Percentiles rank a stretch among this genome's conserved stretches.
Conservation (phyloP, 2,113 vertebrate genomes). For the Thomomys bottae region DNA sequence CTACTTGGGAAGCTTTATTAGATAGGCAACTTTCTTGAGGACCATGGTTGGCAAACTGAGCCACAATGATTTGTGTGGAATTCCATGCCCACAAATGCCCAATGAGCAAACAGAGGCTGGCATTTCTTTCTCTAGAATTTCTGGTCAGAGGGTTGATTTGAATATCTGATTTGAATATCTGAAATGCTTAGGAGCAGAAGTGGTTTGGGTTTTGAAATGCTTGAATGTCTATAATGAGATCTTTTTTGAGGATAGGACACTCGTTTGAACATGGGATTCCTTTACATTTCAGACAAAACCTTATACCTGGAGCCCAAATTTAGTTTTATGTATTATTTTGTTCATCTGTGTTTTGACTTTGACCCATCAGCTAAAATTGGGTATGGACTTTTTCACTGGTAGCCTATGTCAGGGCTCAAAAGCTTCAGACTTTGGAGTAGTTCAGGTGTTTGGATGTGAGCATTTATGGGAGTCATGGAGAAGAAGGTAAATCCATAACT, state of each 20-base stretch:
- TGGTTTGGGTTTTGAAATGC: background rate
- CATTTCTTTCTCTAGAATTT: slow-evolving; percentile 19
- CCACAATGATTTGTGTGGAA: background rate
- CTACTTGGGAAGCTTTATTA: background rate
- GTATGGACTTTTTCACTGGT: background rate
- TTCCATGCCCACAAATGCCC: background rate
- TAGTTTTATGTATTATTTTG: background rate
- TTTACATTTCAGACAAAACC: background rate
- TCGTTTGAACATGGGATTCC: background rate
- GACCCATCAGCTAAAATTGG: background rate
- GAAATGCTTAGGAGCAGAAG: background rate
- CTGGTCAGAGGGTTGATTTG: background rate
- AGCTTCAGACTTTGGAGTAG: background rate
- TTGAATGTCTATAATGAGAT: background rate
- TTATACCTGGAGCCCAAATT: background rate
- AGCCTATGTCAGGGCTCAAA: background rate
- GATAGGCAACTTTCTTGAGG: slow-evolving; percentile 33
- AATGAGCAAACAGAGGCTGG: background rate
- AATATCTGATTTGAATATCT: background rate
- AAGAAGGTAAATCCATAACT: background rate
- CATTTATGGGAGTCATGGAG: background rate
- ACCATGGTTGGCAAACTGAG: background rate
- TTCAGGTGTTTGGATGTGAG: background rate
- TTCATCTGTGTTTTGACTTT: background rate
- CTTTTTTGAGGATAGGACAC: background rate